Base-by-base conservation (phyloP, 92 coral and sea anemone species). In the Zoanthus sansibaricus region DNA sequence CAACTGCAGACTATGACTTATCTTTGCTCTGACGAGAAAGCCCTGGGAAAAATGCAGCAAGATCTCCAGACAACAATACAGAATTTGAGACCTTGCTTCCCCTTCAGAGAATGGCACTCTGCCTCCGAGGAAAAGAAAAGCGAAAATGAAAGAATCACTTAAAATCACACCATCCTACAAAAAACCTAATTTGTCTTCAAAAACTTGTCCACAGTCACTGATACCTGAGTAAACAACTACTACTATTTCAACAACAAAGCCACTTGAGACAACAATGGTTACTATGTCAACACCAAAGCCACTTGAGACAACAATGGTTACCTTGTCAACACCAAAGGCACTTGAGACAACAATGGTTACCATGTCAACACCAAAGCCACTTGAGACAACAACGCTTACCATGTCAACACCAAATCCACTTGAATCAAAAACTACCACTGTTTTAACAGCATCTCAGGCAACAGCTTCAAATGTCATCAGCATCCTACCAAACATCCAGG, bases 101-200 rank as follows among this genome's bases (percentile, higher is more conserved):
- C 80, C 25, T 8, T 76, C 80, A 15, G 80, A 76, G 67, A 76
- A 76, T 76, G 80, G 80, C 47, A 44, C 66, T 1, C 80, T 76
- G 0, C 80, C 62, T 20, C 64, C 44, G 20, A 76, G 80, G 49
- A 52, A 54, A 52, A 52, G 80, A 49, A 76, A 76, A 52, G 8
- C 8, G 1, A 10, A 51, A 9, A 15, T 21, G 16, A 31, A 56
- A 31, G 25, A 20, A 21, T n/a, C 30, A 16, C 30, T 66, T n/a
- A 56, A 15, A 56, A 21, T 6, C 54, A 51, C 20, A 56, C 67
- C 70, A 56, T 1, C 66, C 25, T 48, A 31, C 48, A 77, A 56
- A 77, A 76, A 25, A 31, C 66, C 80, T 52, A 10, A 21, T 54
- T 76, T 30, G 33, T 66, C 71, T n/a, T 21, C 71, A 3, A n/a